phyloP scores from a whole-genome alignment of 2,797 vertebrate species.

The Morus bassanus region DNA sequence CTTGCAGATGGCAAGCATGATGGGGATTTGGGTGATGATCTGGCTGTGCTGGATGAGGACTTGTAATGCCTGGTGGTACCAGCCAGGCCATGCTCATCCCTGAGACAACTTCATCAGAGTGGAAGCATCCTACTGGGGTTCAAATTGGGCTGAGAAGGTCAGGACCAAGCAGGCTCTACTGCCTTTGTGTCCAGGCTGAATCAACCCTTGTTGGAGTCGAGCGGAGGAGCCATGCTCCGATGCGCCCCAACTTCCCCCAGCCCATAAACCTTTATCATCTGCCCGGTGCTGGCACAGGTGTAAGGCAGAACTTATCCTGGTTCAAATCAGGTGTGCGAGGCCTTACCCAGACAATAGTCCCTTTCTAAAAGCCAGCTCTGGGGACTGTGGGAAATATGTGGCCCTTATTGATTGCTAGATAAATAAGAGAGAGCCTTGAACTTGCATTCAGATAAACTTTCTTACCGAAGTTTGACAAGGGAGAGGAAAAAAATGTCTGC shows the following conservation, averaged over 20 bases:
- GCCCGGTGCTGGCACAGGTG: neutral
- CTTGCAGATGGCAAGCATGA: rapidly evolving
- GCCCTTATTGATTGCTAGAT: slow-evolving; percentile 79
- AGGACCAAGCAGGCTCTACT: neutral
- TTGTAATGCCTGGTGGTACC: neutral
- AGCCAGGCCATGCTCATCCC: neutral
- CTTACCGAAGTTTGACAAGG: slow-evolving; percentile 8
- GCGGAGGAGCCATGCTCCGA: neutral
- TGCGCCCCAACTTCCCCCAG: neutral
- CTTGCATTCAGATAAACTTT: slow-evolving; percentile 72
- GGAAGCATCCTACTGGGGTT: neutral
- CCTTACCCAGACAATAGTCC: slow-evolving; percentile 62
- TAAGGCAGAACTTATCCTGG: slow-evolving; percentile 8
- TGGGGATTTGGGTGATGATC: neutral
- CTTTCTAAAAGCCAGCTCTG: slow-evolving; percentile 58
- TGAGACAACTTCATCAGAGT: neutral
- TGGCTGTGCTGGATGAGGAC: neutral
- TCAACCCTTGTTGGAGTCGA: neutral
- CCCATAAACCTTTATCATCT: neutral
- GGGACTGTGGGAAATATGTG: slow-evolving; percentile 76
- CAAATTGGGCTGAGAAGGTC: neutral
- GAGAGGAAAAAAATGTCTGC: slow-evolving; percentile 43
- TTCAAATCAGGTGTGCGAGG: slow-evolving; percentile 8
- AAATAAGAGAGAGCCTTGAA: slow-evolving; percentile 77
- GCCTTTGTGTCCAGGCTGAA: neutral